phyloP scores from a whole-genome alignment of 2,113 vertebrate species.

The Okapia johnstoni region DNA sequence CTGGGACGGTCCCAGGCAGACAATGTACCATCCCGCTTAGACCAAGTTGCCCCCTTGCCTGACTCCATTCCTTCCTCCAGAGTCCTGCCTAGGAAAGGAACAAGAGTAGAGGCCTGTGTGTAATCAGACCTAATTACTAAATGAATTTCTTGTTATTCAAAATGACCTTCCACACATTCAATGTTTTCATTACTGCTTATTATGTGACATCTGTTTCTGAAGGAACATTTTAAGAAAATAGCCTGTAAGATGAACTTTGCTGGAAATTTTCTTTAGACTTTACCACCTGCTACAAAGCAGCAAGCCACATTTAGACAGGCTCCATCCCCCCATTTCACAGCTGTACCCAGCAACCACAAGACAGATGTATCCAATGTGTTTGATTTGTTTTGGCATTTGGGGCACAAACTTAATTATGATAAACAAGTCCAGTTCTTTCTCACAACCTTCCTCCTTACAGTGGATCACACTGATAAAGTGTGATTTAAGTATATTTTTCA shows the following conservation, averaged over 20 bases:
- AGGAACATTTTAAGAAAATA: not conserved
- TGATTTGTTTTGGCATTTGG: constrained; percentile 44
- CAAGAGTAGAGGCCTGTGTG: not conserved
- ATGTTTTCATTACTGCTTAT: not conserved
- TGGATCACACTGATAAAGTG: constrained; percentile 42
- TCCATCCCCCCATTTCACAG: not conserved
- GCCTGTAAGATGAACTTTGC: not conserved
- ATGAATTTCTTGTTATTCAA: not conserved
- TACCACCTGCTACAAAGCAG: constrained; percentile 2
- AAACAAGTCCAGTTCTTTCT: not conserved
- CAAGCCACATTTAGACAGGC: not conserved
- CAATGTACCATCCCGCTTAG: too few relatives aligned
- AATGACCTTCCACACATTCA: not conserved
- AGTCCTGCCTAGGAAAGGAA: not conserved
- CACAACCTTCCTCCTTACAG: not conserved
- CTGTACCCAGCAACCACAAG: not conserved
- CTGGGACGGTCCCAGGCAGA: not conserved
- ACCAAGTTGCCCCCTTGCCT: accelerated
- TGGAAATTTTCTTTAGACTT: constrained; percentile 16
- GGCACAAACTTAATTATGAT: constrained; percentile 60
- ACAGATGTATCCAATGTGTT: constrained; percentile 26
- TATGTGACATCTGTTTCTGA: constrained; percentile 2
- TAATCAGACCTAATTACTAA: not conserved
- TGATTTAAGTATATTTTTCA: constrained; percentile 52
- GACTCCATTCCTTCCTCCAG: not conserved